Conservation (phyloP, 2,797 vertebrate species). For the Pseudochaenichthys georgianus region DNA sequence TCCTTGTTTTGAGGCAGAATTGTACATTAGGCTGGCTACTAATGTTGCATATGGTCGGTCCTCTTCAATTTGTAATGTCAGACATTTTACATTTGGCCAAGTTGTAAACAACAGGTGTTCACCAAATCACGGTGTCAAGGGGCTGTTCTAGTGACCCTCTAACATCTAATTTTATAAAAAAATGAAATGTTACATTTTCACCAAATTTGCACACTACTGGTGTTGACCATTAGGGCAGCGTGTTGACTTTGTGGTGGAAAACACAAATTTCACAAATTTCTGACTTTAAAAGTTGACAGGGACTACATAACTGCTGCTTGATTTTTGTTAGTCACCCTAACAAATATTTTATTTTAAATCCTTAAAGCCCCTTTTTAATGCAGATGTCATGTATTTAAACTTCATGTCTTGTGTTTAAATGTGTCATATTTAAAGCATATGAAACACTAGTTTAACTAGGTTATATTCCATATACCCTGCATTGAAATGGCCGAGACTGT, state of each 20-base stretch:
- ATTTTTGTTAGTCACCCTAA: background rate
- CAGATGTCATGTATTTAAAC: slow-evolving; percentile 9
- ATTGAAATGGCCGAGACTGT: slow-evolving; percentile 21
- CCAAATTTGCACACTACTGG: background rate
- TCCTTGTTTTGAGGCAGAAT: slow-evolving; percentile 15
- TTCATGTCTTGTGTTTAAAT: background rate
- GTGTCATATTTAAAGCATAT: background rate
- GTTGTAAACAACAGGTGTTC: slow-evolving; percentile 5
- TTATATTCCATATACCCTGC: background rate
- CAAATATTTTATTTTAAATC: slow-evolving; percentile 7
- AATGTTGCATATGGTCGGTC: background rate
- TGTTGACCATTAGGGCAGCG: background rate
- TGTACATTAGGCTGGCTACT: slow-evolving; percentile 16
- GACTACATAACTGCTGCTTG: background rate
- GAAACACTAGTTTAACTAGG: background rate
- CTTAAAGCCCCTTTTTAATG: slow-evolving; percentile 32
- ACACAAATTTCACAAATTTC: background rate
- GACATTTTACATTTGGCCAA: slow-evolving; percentile 18
- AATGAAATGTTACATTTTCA: background rate
- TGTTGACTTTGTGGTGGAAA: background rate
- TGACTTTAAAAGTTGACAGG: slow-evolving; percentile 19
- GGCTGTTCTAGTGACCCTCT: slow-evolving; percentile 3
- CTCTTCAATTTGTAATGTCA: slow-evolving; percentile 37
- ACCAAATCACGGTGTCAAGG: background rate
- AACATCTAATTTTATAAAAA: background rate